Evolutionary conservation across 2,888 invertebrate species (phyloP).

Genomic region (Drosophila dives): DNA sequence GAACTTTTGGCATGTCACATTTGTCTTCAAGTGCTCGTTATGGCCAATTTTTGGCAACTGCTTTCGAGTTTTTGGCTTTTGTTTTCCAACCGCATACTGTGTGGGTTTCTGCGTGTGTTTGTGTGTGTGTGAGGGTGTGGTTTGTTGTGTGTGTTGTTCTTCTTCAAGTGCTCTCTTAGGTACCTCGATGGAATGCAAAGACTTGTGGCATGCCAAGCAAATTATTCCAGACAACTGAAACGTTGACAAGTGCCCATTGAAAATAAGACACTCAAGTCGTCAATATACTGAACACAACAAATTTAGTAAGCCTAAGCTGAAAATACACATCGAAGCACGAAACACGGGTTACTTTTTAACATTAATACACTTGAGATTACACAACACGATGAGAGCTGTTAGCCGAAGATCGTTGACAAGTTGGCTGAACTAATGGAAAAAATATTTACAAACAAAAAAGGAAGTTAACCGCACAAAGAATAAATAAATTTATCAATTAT

Average conservation of each 20-base stretch:
- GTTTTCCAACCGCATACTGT: constrained; percentile 63
- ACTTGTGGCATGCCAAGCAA: constrained; percentile 57
- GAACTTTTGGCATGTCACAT: constrained; percentile 71
- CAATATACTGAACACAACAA: constrained; percentile 27
- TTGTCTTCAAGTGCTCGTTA: constrained; percentile 77
- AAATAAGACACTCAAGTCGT: constrained; percentile 45
- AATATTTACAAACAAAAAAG: not conserved
- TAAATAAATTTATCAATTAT: not conserved
- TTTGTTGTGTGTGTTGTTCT: constrained; percentile 33
- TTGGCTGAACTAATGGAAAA: not conserved
- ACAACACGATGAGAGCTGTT: not conserved
- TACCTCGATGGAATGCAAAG: constrained; percentile 47
- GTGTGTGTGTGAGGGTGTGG: constrained; percentile 35
- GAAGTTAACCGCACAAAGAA: not conserved
- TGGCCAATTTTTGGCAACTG: constrained; percentile 75
- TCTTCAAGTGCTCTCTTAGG: constrained; percentile 58
- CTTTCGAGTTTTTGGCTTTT: constrained; percentile 63
- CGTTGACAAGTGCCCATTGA: constrained; percentile 69
- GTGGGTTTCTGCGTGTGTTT: constrained; percentile 14
- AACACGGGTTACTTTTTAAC: constrained; percentile 22
- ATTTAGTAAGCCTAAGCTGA: constrained; percentile 2
- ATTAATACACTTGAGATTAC: not conserved
- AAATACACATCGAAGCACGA: not conserved
- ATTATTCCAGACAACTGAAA: constrained; percentile 55
- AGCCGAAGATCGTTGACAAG: not conserved